Evolutionary conservation across 2,888 invertebrate genomes (phyloP), one percentile per base, ranked within the genome.

Genomic region (Scelioninae gen. 1): DNA sequence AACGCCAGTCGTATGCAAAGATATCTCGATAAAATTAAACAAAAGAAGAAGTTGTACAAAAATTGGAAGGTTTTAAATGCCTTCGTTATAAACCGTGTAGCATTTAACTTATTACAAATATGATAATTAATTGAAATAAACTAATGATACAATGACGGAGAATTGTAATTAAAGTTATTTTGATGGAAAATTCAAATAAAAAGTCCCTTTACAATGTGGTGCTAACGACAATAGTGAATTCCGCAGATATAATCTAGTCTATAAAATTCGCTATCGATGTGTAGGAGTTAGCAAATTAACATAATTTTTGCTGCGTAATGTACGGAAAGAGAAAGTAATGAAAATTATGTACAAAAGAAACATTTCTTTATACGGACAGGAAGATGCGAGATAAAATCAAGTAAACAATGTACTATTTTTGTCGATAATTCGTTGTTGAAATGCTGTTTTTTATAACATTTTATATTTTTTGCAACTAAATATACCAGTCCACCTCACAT

Each of bases 401-500:
- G 43, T 15, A 29, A 10, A 16, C 31, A 13, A 49, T 6, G 38
- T 32, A 66, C 31, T 55, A 53, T 79, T 65, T 72, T 66, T 51
- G 63, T 60, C 43, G 29, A 80, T 68, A 66, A 47, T 43, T 66
- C 51, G 69, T 69, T 69, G 66, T 53, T 74, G 23, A 65, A 34
- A 38, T 58, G 53, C 7, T 66, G 49, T 34, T 40, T 56, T 65
- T 62, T 45, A 62, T 65, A 45, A 13, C 13, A 45, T 40, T 32
- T 29, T 13, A 7, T 29, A 87, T 89, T 88, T 89, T 88, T 72
- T 86, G 88, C 88, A 90, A 90, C 85, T 84, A 86, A 86, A 90
- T 90, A 90, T 83, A 87, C 88, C 86, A 86, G 89, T 89, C 89
- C 88, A 80, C 88, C 89, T 90, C 89, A 88, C 85, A 65, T 43